Conservation (phyloP, 1,140 invertebrate genomes). For the Drosophila jambulina region DNA sequence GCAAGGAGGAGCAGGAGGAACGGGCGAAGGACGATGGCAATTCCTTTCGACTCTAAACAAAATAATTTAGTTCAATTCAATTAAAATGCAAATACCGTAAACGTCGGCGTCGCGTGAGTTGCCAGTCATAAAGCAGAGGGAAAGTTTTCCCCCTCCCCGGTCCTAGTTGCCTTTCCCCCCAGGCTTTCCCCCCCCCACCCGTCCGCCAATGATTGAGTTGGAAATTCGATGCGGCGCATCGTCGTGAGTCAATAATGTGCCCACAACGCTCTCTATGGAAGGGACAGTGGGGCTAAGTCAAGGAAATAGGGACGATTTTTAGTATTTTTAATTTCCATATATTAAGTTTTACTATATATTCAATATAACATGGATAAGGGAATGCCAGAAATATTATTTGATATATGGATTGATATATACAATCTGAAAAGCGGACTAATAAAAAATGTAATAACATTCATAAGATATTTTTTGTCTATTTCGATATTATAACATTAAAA, state of each 20-base stretch:
- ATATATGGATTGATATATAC: no score
- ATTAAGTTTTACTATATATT: no score
- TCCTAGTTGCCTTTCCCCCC: background rate
- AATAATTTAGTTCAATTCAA: slow-evolving; percentile 79
- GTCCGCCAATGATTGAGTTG: slow-evolving; percentile 58
- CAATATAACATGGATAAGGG: no score
- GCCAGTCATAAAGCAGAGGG: slow-evolving; percentile 23
- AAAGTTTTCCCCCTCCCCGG: slow-evolving; percentile 15
- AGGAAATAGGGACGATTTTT: background rate
- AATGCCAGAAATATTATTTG: no score
- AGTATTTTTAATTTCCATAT: no score
- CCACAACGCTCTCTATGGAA: slow-evolving; percentile 6
- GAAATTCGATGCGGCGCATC: slow-evolving; percentile 63
- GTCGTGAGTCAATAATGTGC: slow-evolving; percentile 58
- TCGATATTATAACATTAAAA: no score
- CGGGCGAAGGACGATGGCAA: background rate
- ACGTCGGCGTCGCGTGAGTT: slow-evolving; percentile 40
- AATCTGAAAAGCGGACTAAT: no score
- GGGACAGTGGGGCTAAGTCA: slow-evolving; percentile 7
- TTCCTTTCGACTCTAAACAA: slow-evolving; percentile 57
- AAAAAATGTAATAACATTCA: no score
- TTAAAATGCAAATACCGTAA: slow-evolving; percentile 78
- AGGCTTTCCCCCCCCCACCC: background rate
- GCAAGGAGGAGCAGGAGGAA: background rate
- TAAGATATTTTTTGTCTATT: no score